phyloP scores from a whole-genome alignment of 2,888 invertebrate genomes.

The Alloscopus bannaensis region DNA sequence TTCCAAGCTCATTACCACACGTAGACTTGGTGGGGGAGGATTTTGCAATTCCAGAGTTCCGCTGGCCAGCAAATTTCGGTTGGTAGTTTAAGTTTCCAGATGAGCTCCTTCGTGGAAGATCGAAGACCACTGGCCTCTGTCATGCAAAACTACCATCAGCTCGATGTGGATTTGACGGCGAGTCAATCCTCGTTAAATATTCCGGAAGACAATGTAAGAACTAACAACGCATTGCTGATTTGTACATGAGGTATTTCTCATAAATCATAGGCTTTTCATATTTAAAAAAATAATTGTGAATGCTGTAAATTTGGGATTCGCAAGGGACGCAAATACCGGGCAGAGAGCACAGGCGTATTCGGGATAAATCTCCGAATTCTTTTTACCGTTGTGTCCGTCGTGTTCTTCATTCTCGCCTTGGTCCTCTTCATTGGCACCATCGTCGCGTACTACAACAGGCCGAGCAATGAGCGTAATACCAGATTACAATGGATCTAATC shows the following conservation, averaged over 20 bases:
- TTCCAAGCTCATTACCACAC: no score
- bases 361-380: conserved; percentile 44
- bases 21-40: no score
- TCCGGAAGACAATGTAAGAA: conserved; percentile 45
- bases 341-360: conserved; percentile 20
- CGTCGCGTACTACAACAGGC: conserved; percentile 48
- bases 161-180: conserved; percentile 43
- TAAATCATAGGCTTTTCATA: no score
- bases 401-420: conserved; percentile 51
- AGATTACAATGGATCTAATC: no score
- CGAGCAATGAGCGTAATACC: not conserved
- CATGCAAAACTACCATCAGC: conserved; percentile 51
- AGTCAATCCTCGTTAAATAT: conserved; percentile 50
- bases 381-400: conserved; percentile 38
- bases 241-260: no score
- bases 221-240: no score
- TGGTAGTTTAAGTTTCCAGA: no score
- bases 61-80: no score
- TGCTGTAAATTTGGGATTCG: no score
- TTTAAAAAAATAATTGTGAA: not conserved
- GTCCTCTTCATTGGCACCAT: conserved; percentile 58
- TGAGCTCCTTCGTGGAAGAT: conserved; percentile 39
- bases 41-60: no score
- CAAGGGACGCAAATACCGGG: conserved; percentile 43
- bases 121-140: conserved; percentile 38